Evolutionary conservation across 1,140 invertebrate genomes (phyloP), one percentile per base, ranked within the genome.

Genomic region (Globodera rostochiensis): DNA sequence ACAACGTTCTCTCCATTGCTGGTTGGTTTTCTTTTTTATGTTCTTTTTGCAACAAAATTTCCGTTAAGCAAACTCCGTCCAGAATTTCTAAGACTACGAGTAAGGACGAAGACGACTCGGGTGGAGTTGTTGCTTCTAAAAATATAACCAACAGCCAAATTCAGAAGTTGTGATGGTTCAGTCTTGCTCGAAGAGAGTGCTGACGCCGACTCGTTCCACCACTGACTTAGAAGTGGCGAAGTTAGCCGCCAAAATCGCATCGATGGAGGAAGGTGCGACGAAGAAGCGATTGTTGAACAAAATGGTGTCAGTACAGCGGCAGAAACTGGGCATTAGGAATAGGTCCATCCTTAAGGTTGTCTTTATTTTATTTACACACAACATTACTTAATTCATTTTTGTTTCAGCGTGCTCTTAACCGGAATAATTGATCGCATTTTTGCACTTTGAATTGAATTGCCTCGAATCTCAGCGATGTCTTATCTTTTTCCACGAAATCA

Each of bases 191-290:
- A 45, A 50, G 77, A 57, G 77, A 69, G 69, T 71, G 69, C 50
- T 50, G 25, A 79, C 77, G 46, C 77, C 77, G 21, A 45, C 74
- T 13, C 69, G 36, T 19, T 15, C 36, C 36, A 79, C 77, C 25
- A 79, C 77, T 4, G 77, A 79, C 15, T 49, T 79, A 13, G 77
- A 79, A 79, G 69, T 46, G 50, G 77, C 77, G 5, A 79, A 79
- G 21, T 53, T 79, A 46, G 73, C 73, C 11, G 77, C 77, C 5
- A 50, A 79, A 19, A 79, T 77, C 6, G 67, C 53, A 21, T 71
- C 60, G 46, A 79, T 79, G 77, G 25, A 25, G 13, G 77, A 79
- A 79, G 77, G 77, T 13, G n/a, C 77, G 6, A 79, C 50, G 21
- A 79, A 46, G 73, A 49, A 25, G 57, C 69, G 73, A 7, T 45